A percentile compares a stretch with the other conserved stretches of the same genome.
phyloP scores from a whole-genome alignment of 2,113 vertebrate species.

The Psittacula cyanocephala region DNA sequence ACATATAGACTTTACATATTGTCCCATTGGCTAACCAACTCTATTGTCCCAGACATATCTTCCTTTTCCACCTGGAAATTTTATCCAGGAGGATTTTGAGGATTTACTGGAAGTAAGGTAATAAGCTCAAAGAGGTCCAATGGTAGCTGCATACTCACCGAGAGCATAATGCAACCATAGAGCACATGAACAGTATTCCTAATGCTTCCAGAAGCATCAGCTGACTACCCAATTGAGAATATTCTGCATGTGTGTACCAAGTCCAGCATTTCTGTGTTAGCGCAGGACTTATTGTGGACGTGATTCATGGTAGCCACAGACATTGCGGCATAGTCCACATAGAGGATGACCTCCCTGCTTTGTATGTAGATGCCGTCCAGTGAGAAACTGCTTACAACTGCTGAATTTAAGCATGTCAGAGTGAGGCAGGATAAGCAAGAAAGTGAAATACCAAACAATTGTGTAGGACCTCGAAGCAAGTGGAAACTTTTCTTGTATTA shows the following conservation, averaged over 20 bases:
- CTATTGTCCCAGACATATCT: background rate
- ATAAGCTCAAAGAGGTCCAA: background rate
- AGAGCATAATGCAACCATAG: background rate
- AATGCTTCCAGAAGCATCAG: background rate
- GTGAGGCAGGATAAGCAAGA: background rate
- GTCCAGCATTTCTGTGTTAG: background rate
- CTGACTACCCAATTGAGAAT: background rate
- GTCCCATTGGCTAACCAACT: background rate
- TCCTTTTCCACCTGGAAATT: background rate
- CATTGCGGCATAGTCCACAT: background rate
- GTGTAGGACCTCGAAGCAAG: background rate
- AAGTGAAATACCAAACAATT: background rate
- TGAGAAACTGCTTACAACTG: background rate
- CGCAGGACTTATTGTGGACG: background rate
- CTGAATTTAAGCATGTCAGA: background rate
- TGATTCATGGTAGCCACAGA: background rate
- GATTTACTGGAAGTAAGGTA: background rate
- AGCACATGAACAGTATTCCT: background rate
- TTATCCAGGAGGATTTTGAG: background rate
- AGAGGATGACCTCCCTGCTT: background rate
- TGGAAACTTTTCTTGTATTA: background rate
- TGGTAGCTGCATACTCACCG: background rate
- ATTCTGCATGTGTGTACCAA: background rate
- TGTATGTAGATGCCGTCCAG: background rate
- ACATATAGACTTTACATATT: background rate